Percentiles rank a stretch among this genome's conserved stretches.
phyloP scores from a whole-genome alignment of 1,140 invertebrate species.

The Diorhabda sublineata region DNA sequence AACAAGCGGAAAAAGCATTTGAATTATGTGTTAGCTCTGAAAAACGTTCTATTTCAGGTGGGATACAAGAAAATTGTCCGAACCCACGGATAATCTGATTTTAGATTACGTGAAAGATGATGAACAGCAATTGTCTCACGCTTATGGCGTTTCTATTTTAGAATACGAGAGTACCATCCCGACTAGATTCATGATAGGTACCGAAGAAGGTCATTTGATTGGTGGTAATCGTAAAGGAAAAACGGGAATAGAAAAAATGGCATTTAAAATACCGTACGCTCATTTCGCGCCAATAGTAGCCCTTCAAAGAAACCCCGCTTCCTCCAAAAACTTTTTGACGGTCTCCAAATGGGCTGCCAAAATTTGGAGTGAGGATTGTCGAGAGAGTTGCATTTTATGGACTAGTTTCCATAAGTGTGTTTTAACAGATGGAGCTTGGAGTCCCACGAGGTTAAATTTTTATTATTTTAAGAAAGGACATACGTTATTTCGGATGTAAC shows the following conservation, averaged over 20 bases:
- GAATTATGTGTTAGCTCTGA: too few relatives aligned
- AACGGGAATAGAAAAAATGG: constrained; percentile 74
- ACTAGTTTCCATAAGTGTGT: constrained; percentile 72
- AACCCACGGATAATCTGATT: constrained; percentile 75
- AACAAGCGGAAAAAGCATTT: too few relatives aligned
- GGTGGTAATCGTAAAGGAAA: constrained; percentile 78
- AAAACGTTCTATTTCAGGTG: constrained; percentile 55
- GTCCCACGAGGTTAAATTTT: constrained; percentile 62
- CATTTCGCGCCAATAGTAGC: constrained; percentile 83
- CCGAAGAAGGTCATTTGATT: constrained; percentile 74
- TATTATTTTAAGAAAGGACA: too few relatives aligned
- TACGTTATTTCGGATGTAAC: not conserved
- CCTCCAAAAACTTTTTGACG: constrained; percentile 87
- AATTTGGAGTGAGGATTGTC: constrained; percentile 90
- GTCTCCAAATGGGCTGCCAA: constrained; percentile 88
- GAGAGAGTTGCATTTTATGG: constrained; percentile 87
- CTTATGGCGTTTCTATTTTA: constrained; percentile 74
- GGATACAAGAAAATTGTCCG: constrained; percentile 80
- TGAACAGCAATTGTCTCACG: constrained; percentile 64
- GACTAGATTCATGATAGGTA: constrained; percentile 74
- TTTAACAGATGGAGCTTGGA: constrained; percentile 84
- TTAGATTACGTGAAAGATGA: constrained; percentile 74
- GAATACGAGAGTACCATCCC: constrained; percentile 90
- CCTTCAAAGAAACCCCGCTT: constrained; percentile 82
- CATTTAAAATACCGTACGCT: constrained; percentile 64